These are phyloP conservation scores for Andrena chrysosceles DNA, from an alignment of 2,888 invertebrate genomes.

Conservation along the genomic window DNA sequence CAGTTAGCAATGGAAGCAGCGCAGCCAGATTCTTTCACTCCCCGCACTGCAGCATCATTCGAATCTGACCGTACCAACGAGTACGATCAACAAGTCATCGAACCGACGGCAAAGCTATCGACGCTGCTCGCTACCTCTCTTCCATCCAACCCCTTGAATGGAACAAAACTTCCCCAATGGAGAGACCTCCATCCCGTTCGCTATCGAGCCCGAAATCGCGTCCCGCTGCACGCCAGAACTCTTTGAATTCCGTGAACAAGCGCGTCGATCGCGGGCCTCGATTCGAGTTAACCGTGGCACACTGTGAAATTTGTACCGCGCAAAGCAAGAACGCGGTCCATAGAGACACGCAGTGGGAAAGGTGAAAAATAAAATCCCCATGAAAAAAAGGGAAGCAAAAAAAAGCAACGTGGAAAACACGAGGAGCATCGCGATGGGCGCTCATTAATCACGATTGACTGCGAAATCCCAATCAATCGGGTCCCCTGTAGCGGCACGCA, in stretches of 20 bases:
- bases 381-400: background rate
- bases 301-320: background rate
- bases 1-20: background rate
- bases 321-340: background rate
- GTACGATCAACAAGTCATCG: background rate
- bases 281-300: background rate
- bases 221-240: background rate
- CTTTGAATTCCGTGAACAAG: constrained; percentile 10
- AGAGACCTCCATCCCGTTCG: background rate
- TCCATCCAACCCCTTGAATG: background rate
- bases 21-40: background rate
- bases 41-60: background rate
- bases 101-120: background rate
- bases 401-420: background rate
- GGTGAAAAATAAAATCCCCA: constrained; percentile 2
- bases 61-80: background rate
- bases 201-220: constrained; percentile 14
- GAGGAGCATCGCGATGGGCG: background rate
- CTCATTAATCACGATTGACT: constrained; percentile 51
- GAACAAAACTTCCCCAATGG: constrained; percentile 11
- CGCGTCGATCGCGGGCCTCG: background rate
- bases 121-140: background rate
- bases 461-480: constrained; percentile 47
- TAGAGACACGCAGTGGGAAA: background rate
- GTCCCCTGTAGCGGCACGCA: background rate